Base-by-base conservation (phyloP, 2,797 vertebrate species). In the Schizopygopsis pylzovi region DNA sequence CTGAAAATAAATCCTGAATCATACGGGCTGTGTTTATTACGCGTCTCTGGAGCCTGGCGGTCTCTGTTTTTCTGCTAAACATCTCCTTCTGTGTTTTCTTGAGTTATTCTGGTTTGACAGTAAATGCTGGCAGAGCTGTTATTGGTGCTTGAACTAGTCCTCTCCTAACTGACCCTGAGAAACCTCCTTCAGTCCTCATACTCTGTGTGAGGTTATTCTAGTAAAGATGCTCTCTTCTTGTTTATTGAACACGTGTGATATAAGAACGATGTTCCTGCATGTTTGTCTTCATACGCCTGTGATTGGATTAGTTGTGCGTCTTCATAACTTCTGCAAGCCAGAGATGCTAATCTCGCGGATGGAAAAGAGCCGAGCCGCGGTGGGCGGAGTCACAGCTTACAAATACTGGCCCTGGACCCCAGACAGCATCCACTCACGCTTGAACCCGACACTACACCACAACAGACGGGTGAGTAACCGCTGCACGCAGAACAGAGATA, bases 391-490 rank as follows among this genome's bases (percentile, higher is more conserved):
- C 76, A 61, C 41, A 84, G 10, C 2, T 78, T 92, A 92, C 89
- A 91, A 91, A 91, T 87, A 75, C 75, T 25, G 85, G 59, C 79
- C 49, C 49, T 13, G 10, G 22, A 67, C 12, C 1, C 22, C 47
- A n/a, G 33, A 33, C 33, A 33, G 6, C 13, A 1, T 18, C 16
- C 33, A n/a, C 79, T 52, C 41, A 33, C 79, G 37, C 45, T 59
- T 45, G 75, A 80, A 67, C 84, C 65, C 39, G 25, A 83, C 84
- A 73, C 70, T 82, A 3, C 70, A 43, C 37, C 0, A 1, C 33
- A 22, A 47, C 67, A 45, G 75, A 33, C 91, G 88, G 91, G 92
- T 92, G 85, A 89, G 91, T 56, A n/a, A 78, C 73, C 13, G 49
- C 49, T 10, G 15, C 25, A 20, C 16, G 56, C 5, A 56, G 18